Conservation (phyloP, 2,113 vertebrate species). For the Trogon melanurus region DNA sequence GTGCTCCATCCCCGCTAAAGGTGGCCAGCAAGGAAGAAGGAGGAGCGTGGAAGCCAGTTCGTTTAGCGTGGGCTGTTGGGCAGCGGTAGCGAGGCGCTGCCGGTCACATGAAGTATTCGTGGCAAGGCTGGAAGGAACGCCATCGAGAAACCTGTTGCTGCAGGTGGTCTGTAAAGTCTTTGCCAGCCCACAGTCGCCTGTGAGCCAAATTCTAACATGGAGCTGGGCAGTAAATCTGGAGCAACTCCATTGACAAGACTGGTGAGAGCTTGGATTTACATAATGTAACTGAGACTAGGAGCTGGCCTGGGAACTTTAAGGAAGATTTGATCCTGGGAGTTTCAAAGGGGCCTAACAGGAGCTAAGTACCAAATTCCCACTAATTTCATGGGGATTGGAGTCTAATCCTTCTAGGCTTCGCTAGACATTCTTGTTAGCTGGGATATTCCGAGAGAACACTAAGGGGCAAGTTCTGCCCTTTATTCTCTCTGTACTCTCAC, state of each 20-base stretch:
- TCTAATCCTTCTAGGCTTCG: conserved; percentile 20
- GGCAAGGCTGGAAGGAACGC: background rate
- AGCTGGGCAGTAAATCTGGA: conserved; percentile 10
- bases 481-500: background rate
- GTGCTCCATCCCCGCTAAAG: background rate
- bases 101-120: background rate
- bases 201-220: background rate
- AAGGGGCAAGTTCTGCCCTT: background rate
- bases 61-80: accelerated
- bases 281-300: conserved; percentile 40
- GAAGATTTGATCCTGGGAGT: background rate
- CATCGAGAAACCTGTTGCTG: background rate
- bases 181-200: background rate
- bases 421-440: background rate
- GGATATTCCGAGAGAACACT: background rate
- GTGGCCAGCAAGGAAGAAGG: background rate
- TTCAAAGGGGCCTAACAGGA: background rate
- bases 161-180: background rate
- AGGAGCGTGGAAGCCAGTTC: background rate
- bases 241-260: background rate
- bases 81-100: background rate
- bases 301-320: background rate
- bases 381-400: background rate
- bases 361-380: conserved; percentile 18
- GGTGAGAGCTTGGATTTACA: conserved; percentile 36